Base-by-base conservation (phyloP, 2,113 vertebrate species). In the Silurus asotus region DNA sequence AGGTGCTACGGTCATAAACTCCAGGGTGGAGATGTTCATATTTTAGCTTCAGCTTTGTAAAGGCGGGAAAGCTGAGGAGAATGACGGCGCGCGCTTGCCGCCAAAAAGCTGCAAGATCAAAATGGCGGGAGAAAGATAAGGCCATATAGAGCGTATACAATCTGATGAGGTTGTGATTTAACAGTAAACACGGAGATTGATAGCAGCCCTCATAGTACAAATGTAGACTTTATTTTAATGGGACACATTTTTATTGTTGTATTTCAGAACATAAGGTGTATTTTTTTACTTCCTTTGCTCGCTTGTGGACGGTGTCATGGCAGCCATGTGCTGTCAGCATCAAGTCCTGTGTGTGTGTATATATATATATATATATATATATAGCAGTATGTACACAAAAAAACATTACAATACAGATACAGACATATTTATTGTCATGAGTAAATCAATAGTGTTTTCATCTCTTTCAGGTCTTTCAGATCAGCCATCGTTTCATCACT, bases 71-170 rank as follows among this genome's bases (percentile, higher is more conserved):
- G 0, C 10, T 76, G 74, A 55, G 74, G 49, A 25, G 23, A 53
- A 55, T n/a, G 48, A 1, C 8, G 70, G 19, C 48, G 20, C 70
- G 74, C 23, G 48, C 17, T 8, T 72, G 69, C 7, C 45, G 45
- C 69, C 48, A 76, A 76, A 76, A 37, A 37, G 37, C 3, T 25
- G 23, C 48, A 25, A 55, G 23, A 58, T 17, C 55, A 58, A 78
- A 78, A 78, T 78, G 76, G 76, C 76, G 25, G 76, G 25, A 78
- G 53, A 28, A 15, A 58, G n/a, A 56, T 25, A 28, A 55, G 25
- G 23, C 23, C n/a, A 4, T 77, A 25, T 13, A 28, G 23, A 0
- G 13, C 28, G 5, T 8, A 20, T 37, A 37, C 37, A 37, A 37
- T 37, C 1, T 8, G n/a, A 15, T 3, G 55, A 3, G 8, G 49